Evolutionary conservation across 2,797 vertebrate species (phyloP), one percentile per base, ranked within the genome.

Genomic region (Clarias fuscus): DNA sequence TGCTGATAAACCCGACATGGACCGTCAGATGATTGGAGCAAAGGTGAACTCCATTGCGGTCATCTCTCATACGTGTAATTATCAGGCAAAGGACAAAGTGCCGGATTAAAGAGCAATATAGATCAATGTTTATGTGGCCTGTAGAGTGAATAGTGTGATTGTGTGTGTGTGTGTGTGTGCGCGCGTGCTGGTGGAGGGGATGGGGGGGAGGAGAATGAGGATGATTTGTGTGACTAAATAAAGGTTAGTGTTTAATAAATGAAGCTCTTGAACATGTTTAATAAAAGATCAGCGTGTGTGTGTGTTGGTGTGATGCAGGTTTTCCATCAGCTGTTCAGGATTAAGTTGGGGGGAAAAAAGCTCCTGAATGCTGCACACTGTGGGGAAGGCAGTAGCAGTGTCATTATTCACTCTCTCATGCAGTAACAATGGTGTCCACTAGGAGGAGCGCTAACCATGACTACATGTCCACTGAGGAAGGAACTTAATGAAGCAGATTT

Each of bases 161-260:
- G 8, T 10, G 56, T 22, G 59, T 8, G 78, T 2, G 78, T 22
- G 76, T 20, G 17, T 7, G 8, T 7, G 53, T 20, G 58, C 4
- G 58, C 0, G 78, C 11, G 76, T 11, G 53, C 37, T 37, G 43
- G 7, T 48, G 43, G 8, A 48, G 43, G 8, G 43, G 8, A 48
- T 48, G 43, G 43, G 8, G 17, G 22, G 13, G 72, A 59, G 27
- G 17, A 53, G 37, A 37, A 80, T 43, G 33, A 64, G 37, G 77
- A 59, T 62, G 77, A 64, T 65, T 48, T 67, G 79, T 65, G 79
- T 81, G 61, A 65, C 77, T 81, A 81, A 65, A 81, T 81, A 65
- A 64, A 81, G 78, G n/a, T 48, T 24, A 81, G 59, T 78, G 75
- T 61, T 58, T 58, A 56, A 33, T 78, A 10, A 33, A 2, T 61